These are phyloP conservation scores for Patella vulgata DNA, from an alignment of 1,140 invertebrate species.

Conservation along the genomic window DNA sequence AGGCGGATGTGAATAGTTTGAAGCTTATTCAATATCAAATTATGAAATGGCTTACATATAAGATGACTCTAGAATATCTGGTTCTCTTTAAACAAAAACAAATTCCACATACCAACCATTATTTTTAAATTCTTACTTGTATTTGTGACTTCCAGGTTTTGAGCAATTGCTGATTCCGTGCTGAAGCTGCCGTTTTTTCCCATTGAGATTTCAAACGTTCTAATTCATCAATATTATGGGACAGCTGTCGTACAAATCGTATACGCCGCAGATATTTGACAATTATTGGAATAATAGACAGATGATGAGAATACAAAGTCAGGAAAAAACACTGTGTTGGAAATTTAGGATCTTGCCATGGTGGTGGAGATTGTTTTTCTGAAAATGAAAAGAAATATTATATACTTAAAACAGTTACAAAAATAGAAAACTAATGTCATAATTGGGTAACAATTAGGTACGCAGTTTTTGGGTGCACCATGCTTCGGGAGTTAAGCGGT, in stretches of 20 bases:
- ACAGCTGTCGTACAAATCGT: constrained; percentile 86
- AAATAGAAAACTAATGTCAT: too few relatives aligned
- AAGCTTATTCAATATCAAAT: too few relatives aligned
- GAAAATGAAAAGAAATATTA: constrained; percentile 9
- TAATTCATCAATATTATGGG: constrained; percentile 89
- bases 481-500: too few relatives aligned
- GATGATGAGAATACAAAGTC: constrained; percentile 91
- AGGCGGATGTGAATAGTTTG: too few relatives aligned
- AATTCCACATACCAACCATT: too few relatives aligned
- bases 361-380: constrained; percentile 33
- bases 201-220: constrained; percentile 78
- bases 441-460: too few relatives aligned
- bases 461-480: too few relatives aligned
- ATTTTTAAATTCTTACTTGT: constrained; percentile 63
- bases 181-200: constrained; percentile 79
- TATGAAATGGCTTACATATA: too few relatives aligned
- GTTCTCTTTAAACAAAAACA: too few relatives aligned
- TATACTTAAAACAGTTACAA: too few relatives aligned
- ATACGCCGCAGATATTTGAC: constrained; percentile 86
- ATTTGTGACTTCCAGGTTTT: constrained; percentile 86
- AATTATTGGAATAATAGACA: constrained; percentile 87
- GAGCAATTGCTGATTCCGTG: constrained; percentile 84
- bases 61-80: too few relatives aligned
- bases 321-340: constrained; percentile 97
- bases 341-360: constrained; percentile 86